These are phyloP conservation scores for Drosophila monieri DNA, from an alignment of 2,888 invertebrate species.

Conservation along the genomic window DNA sequence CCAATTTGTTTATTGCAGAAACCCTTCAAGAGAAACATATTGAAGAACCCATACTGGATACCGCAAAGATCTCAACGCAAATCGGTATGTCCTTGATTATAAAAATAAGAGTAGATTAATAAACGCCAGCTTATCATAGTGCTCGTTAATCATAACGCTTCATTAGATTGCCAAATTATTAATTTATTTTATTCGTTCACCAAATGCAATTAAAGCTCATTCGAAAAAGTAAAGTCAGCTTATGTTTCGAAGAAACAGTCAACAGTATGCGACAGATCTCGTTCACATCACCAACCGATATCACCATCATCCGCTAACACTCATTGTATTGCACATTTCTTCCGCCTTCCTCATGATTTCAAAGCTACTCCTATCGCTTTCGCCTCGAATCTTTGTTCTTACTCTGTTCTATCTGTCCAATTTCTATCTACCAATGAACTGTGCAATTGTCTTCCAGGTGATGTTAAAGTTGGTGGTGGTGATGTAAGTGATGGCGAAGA, in stretches of 20 bases:
- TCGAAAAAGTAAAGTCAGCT: constrained; percentile 39
- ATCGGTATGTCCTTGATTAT: constrained; percentile 51
- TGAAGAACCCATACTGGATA: constrained; percentile 50
- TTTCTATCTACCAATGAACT: constrained; percentile 60
- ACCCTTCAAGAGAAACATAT: constrained; percentile 62
- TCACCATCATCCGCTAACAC: constrained; percentile 50
- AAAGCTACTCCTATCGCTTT: constrained; percentile 17
- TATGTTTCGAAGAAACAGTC: too few species aligned
- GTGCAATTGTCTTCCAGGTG: constrained; percentile 77
- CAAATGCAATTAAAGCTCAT: constrained; percentile 78
- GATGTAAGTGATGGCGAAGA: constrained; percentile 58
- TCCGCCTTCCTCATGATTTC: constrained; percentile 57
- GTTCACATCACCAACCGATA: constrained; percentile 56
- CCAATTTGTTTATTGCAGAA: constrained; percentile 62
- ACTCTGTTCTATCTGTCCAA: constrained; percentile 49
- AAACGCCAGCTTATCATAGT: constrained; percentile 20
- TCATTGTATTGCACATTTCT: constrained; percentile 51
- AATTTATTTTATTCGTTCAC: constrained; percentile 45
- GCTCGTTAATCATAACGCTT: constrained; percentile 47
- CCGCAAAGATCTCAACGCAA: constrained; percentile 40
- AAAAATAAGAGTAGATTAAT: constrained; percentile 2
- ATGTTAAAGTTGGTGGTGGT: constrained; percentile 67
- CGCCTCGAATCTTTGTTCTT: constrained; percentile 2
- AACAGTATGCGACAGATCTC: constrained; percentile 17
- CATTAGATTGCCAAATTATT: constrained; percentile 36